Evolutionary conservation across 2,113 vertebrate species (phyloP).

Genomic region (Anseranas semipalmata): DNA sequence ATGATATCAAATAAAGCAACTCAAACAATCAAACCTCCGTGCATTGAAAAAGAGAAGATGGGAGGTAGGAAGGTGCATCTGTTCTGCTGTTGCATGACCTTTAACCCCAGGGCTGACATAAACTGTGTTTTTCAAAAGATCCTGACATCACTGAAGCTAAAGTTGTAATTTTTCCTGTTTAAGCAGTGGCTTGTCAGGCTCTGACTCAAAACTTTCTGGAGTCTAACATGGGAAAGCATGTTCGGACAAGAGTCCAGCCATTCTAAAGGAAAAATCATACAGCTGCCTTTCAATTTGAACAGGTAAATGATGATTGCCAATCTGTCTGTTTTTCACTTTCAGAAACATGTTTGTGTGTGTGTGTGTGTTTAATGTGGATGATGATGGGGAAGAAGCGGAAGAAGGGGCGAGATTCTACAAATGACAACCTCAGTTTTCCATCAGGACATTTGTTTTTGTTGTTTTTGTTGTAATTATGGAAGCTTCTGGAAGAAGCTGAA

Average conservation of each 20-base stretch:
- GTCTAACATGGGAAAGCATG: not conserved
- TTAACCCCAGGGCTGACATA: slow-evolving; percentile 4
- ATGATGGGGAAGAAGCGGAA: not conserved
- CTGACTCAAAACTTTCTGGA: slow-evolving; percentile 28
- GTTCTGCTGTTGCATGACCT: not conserved
- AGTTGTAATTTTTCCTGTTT: slow-evolving; percentile 42
- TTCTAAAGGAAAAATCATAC: slow-evolving; percentile 12
- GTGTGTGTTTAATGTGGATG: not conserved
- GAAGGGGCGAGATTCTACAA: not conserved
- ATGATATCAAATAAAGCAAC: not conserved
- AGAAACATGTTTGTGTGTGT: not conserved
- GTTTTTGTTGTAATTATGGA: not conserved
- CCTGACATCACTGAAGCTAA: not conserved
- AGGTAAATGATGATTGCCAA: slow-evolving; percentile 19
- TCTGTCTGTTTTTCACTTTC: not conserved
- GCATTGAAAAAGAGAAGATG: not conserved
- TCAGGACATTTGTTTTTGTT: not conserved
- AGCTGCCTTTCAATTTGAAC: not conserved
- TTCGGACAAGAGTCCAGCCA: slow-evolving; percentile 16
- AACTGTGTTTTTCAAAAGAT: slow-evolving; percentile 15
- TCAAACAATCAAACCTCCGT: not conserved
- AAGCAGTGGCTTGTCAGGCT: slow-evolving; percentile 17
- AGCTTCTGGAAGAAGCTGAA: not conserved
- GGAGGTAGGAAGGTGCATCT: not conserved
- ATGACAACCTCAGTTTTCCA: not conserved